These are phyloP conservation scores for Drosophila meridionalis DNA, from an alignment of 2,888 invertebrate species.

Conservation along the genomic window DNA sequence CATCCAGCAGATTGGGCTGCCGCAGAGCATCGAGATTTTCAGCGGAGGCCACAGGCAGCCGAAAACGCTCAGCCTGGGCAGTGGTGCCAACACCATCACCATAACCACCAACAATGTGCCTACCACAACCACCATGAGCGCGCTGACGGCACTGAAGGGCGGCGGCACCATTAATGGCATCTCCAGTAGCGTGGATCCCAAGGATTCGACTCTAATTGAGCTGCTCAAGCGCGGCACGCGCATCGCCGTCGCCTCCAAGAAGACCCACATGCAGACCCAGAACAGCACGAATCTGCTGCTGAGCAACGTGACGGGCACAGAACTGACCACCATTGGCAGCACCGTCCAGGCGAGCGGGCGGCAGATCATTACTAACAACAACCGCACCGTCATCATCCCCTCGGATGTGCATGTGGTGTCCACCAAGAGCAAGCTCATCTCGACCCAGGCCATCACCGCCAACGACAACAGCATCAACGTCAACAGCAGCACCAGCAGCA, in stretches of 20 bases:
- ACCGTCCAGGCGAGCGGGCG: slow-evolving; percentile 82
- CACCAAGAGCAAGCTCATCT: slow-evolving; percentile 70
- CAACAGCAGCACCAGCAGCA: slow-evolving; percentile 6
- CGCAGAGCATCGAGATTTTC: slow-evolving; percentile 82
- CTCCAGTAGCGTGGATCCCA: slow-evolving; percentile 84
- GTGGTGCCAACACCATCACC: slow-evolving; percentile 78
- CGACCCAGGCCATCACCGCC: slow-evolving; percentile 35
- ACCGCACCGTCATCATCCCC: slow-evolving; percentile 83
- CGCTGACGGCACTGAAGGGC: slow-evolving; percentile 71
- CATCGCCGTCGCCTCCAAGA: slow-evolving; percentile 87
- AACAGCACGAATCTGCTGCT: slow-evolving; percentile 78
- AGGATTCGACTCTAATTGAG: slow-evolving; percentile 92
- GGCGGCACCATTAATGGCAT: slow-evolving; percentile 78
- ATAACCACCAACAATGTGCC: slow-evolving; percentile 75
- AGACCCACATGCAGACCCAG: slow-evolving; percentile 89
- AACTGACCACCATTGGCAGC: slow-evolving; percentile 53
- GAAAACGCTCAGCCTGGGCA: slow-evolving; percentile 76
- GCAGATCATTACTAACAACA: slow-evolving; percentile 86
- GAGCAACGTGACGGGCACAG: slow-evolving; percentile 89
- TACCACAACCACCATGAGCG: slow-evolving; percentile 69
- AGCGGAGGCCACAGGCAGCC: slow-evolving; percentile 74
- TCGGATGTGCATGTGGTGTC: slow-evolving; percentile 82
- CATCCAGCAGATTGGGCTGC: slow-evolving; percentile 81
- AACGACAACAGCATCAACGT: slow-evolving; percentile 7
- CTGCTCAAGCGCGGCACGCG: slow-evolving; percentile 90